Base-by-base conservation (phyloP, 2,113 vertebrate species). In the Nothobranchius furzeri region DNA sequence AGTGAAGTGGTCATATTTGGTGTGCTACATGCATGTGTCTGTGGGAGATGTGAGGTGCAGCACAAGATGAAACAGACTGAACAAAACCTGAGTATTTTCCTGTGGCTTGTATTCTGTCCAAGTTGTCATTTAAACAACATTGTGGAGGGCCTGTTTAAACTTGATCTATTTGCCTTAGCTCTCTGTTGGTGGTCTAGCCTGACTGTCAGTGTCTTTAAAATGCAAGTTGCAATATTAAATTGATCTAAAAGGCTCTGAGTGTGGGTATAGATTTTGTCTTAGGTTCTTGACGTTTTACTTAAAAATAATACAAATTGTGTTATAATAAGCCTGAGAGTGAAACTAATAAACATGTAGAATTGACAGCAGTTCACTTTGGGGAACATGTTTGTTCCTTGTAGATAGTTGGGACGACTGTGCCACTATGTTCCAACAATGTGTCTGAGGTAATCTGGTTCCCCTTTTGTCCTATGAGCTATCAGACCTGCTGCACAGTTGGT, bases 181-280 rank as follows among this genome's bases (percentile, higher is more conserved):
- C 49, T 79, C 66, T 80, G 50, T 87, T 54, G 69, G 69, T 82
- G 80, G 73, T 73, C 58, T 68, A 24, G 67, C 62, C 65, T 64
- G 53, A 30, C 43, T 75, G 69, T 82, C 69, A 60, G 25, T 84
- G 75, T 87, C 77, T 82, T 83, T 83, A 48, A 83, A 84, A 81
- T 87, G 78, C 76, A 76, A 81, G 71, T 83, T 83, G 83, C 81
- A 81, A 84, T 86, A 88, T 87, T 87, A 88, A 86, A 88, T 84
- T 73, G 7, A 75, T 84, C 64, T 78, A 85, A 84, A 87, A 69
- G 35, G 36, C 14, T 57, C 17, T 3, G 8, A 20, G 60, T 15
- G 51, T 76, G 58, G 48, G 12, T 68, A 15, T 37, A 36, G 25
- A 8, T 59, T 67, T 75, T 70, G 7, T 70, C 68, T 3, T 24